Conservation (phyloP, 1,140 invertebrate genomes). For the Pollicipes pollicipes region DNA sequence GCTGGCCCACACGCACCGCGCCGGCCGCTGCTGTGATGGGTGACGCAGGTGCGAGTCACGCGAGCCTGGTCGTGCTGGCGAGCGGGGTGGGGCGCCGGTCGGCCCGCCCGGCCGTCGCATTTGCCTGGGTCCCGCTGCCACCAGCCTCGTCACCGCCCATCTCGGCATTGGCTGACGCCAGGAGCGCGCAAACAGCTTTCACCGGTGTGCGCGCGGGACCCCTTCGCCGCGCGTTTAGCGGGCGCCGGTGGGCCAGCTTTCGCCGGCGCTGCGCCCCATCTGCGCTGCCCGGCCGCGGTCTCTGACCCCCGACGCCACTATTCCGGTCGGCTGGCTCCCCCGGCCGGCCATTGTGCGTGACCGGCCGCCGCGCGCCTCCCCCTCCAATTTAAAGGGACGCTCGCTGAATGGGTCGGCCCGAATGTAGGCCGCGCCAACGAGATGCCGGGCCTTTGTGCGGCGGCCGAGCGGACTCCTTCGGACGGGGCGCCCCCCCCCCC, state of each 20-base stretch:
- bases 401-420: too few relatives aligned
- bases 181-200: neutral
- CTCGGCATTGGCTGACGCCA: too few relatives aligned
- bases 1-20: neutral
- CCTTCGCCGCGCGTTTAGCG: neutral
- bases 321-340: too few relatives aligned
- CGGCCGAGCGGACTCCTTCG: too few relatives aligned
- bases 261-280: neutral
- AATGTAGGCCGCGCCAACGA: too few relatives aligned
- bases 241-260: too few relatives aligned
- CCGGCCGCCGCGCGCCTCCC: too few relatives aligned
- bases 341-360: neutral
- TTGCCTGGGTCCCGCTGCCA: too few relatives aligned
- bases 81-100: too few relatives aligned
- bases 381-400: too few relatives aligned
- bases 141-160: neutral
- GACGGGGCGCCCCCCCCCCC: too few relatives aligned
- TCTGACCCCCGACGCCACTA: neutral
- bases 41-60: neutral
- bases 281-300: neutral
- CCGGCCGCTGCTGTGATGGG: neutral
- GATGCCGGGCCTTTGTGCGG: neutral
- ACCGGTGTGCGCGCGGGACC: neutral
- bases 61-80: neutral
- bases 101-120: too few relatives aligned